A percentile compares a stretch with the other conserved stretches of the same genome.
These are phyloP conservation scores for Dromococcyx pavoninus DNA, from an alignment of 2,797 vertebrate species.

Conservation along the genomic window DNA sequence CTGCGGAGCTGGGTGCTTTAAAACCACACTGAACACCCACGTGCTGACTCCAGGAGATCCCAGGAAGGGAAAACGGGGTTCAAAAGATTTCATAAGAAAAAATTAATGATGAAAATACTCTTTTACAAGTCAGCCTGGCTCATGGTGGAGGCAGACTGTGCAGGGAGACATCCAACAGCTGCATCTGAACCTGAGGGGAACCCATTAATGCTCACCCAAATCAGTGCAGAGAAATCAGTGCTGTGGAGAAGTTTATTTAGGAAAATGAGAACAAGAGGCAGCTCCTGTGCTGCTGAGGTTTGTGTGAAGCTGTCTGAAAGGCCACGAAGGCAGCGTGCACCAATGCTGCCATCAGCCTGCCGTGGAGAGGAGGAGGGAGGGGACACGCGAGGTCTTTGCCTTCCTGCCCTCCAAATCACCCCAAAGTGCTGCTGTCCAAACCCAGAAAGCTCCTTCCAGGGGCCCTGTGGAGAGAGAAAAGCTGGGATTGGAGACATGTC, in stretches of 20 bases:
- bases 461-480: no score
- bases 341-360: not conserved
- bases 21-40: accelerated
- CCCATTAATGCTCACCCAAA: not conserved
- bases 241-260: not conserved
- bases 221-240: not conserved
- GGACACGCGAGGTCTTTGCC: not conserved
- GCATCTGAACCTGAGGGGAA: not conserved
- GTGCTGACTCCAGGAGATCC: not conserved
- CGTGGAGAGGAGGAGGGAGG: not conserved
- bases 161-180: not conserved
- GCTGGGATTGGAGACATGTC: no score
- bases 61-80: not conserved
- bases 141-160: not conserved
- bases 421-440: not conserved
- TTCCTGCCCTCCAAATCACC: not conserved
- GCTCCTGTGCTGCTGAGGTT: not conserved
- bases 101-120: not conserved
- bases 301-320: not conserved
- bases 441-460: no score
- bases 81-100: not conserved
- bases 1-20: not conserved
- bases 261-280: not conserved
- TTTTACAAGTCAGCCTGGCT: not conserved
- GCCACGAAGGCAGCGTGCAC: not conserved